Conservation (phyloP, 2,113 vertebrate species). For the Chauna torquata region DNA sequence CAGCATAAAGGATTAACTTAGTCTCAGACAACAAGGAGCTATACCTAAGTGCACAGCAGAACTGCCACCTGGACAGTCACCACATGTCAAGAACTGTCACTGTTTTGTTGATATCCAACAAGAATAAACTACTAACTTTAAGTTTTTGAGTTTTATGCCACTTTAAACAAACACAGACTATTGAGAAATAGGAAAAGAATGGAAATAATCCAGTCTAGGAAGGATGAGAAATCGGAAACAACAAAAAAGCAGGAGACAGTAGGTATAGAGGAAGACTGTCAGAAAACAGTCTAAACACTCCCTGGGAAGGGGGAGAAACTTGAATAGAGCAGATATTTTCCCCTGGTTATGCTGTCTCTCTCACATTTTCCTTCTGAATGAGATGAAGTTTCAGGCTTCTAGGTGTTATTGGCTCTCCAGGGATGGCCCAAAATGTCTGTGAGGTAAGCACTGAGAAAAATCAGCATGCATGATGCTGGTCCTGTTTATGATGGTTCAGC, state of each 20-base stretch:
- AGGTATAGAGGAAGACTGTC: background rate
- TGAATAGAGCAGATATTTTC: background rate
- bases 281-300: background rate
- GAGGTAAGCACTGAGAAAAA: background rate
- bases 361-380: background rate
- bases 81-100: background rate
- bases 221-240: background rate
- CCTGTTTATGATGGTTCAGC: background rate
- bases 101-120: background rate
- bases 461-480: accelerated
- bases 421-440: background rate
- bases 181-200: background rate
- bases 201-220: background rate
- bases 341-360: background rate
- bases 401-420: background rate
- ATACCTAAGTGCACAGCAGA: background rate
- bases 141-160: background rate
- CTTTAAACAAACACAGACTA: background rate
- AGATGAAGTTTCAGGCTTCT: background rate
- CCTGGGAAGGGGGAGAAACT: background rate
- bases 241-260: background rate
- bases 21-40: background rate
- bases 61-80: background rate
- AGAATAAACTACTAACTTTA: background rate
- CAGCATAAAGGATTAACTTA: background rate